These are phyloP conservation scores for Tragelaphus strepsiceros DNA, from an alignment of 2,113 vertebrate genomes.

Conservation along the genomic window DNA sequence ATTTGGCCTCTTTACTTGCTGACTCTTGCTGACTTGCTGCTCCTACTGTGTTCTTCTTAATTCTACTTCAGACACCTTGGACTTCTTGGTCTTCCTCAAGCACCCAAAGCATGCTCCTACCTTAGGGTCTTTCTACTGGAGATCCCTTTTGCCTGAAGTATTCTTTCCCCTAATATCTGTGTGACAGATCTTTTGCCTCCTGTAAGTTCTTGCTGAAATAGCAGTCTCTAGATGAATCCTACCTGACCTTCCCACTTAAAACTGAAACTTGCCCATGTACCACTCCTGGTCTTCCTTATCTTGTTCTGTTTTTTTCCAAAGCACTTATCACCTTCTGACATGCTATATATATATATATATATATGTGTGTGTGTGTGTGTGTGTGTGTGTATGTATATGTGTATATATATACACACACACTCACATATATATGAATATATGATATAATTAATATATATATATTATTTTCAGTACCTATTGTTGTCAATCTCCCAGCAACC, in stretches of 20 bases:
- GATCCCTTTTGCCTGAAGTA: not conserved
- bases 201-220: not conserved
- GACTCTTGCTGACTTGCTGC: not conserved
- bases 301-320: not conserved
- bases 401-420: not conserved
- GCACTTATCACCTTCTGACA: not conserved
- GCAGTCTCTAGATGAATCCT: not conserved
- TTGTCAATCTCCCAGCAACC: not conserved
- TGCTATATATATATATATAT: not conserved
- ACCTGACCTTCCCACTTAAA: not conserved
- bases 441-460: not conserved
- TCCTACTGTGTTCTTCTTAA: not conserved
- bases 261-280: not conserved
- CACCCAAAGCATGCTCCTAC: not conserved
- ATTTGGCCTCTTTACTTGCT: not conserved
- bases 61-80: not conserved
- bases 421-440: not conserved
- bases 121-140: not conserved
- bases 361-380: too few relatives aligned
- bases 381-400: rapidly evolving
- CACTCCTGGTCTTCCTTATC: not conserved
- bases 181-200: not conserved
- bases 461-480: not conserved
- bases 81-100: not conserved
- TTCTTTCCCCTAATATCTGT: not conserved